Evolutionary conservation across 2,113 vertebrate species (phyloP), one percentile per base, ranked within the genome.

Genomic region (Gnathonemus echidnorhynchus): DNA sequence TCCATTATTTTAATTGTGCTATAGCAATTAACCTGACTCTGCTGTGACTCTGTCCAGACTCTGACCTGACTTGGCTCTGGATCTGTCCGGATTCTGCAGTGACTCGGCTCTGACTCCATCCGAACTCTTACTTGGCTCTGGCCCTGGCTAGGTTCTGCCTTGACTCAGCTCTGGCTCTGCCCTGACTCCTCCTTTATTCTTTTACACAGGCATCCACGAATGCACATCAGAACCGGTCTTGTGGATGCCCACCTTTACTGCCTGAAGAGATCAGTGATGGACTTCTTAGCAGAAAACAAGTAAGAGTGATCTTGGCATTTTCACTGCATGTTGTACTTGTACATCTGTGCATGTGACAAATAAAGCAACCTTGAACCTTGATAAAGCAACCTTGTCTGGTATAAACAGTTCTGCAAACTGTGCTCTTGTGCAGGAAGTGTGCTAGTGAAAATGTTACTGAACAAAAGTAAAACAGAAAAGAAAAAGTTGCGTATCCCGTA

Each of bases 191-290:
- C 62, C 27, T 58, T 27, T 27, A 27, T 49, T 52, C 24, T 31
- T 27, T 74, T 10, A 80, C 52, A 17, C 94, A 99, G 98, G 93
- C 96, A 98, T 93, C 97, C 98, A 87, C 97, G 97, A 92, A 97
- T 99, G 95, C 97, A 96, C 92, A 98, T 99, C 94, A 98, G 97
- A 93, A 98, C 98, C 13, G 98, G 97, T 42, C 97, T 99, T 0
- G 95, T 97, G 93, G 98, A 99, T 35, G 98, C 98, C 91, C 98
- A 99, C 93, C 98, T 99, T 89, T 99, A 99, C 95, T 99, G 98
- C 92, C 94, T 99, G 94, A 99, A 98, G 95, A 99, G 97, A 95
- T 98, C 97, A 0, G 97, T 99, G 88, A 95, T 99, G 90, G 98
- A 99, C 93, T 99, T 99, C 92, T 95, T 99, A 50, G 94, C 95